Evolutionary conservation across 2,888 invertebrate species (phyloP), one percentile per base, ranked within the genome.

Genomic region (Macrophya annulata): DNA sequence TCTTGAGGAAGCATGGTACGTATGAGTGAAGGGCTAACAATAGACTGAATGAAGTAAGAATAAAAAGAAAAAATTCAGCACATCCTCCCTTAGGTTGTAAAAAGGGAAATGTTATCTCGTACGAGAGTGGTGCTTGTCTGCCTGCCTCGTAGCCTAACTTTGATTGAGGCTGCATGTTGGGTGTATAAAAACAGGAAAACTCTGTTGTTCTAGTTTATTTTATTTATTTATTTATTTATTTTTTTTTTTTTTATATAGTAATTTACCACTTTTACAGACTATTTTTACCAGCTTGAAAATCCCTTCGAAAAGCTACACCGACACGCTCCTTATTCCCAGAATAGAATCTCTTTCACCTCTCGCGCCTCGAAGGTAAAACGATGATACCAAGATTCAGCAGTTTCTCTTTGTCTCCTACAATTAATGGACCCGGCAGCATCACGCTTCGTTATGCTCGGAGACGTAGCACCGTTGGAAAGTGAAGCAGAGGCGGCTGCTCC

Each of bases 371-470:
- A 81, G 62, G 81, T 81, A 62, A 83, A 83, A 83, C 48, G 83
- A 83, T 71, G 48, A 71, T 48, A 55, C 45, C 48, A 83, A 68
- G 83, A 83, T 83, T 83, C 48, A 83, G 45, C 83, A 83, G 83
- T 71, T 83, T 83, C 68, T 68, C 83, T 83, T 71, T 83, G 83
- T 83, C 83, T 48, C 68, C 10, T 48, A 68, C 48, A 71, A 83
- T 83, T 71, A 68, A 83, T 68, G 68, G 83, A 83, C 17, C 68
- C 68, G 48, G 51, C 31, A 83, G 4, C 48, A 68, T 71, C 48
- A 71, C 83, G 65, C 68, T 83, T 83, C 68, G 83, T 83, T 83
- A 68, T 68, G 45, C 48, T 37, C 62, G 62, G 62, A 21, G 21
- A 81, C 62, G 62, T 62, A 62, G 81, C 31, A 62, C 21, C 51